Evolutionary conservation across 2,888 invertebrate species (phyloP), one percentile per base, ranked within the genome.

Genomic region (Papilio demoleus): DNA sequence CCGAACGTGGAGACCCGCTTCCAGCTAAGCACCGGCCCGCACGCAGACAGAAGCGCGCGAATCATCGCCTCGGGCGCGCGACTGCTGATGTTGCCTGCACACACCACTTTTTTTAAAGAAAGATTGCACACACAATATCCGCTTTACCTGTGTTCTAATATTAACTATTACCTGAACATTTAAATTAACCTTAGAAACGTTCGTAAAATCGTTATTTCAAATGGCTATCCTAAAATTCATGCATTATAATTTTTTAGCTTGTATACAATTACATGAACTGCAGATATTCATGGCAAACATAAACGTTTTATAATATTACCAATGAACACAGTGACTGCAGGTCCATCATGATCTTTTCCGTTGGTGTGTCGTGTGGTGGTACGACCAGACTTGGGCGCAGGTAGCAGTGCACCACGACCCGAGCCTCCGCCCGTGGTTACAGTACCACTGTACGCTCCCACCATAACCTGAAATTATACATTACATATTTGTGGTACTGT

Each of bases 1-100:
- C 99, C 99, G 90, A 99, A 99, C 1, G 97, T 98, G 85, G 98
- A 97, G 19, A 99, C 99, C 70, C 99, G 94, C 90, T 99, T 99
- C 99, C 99, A 99, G 78, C 96, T 97, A 14, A 97, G 94, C 62
- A 99, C 98, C 71, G 96, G 96, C 4, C 99, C 99, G 93, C 99
- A 99, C 66, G 98, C 96, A 81, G 96, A 95, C 65, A 99, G 93
- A 82, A 99, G 95, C 77, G 97, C 96, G 75, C 98, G 95, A 45
- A 99, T 96, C 96, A 99, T 97, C 11, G 96, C 95, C 88, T 99
- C 99, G 0, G 99, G 98, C 47, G 98, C 99, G 77, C 97, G 95
- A 77, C 98, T 97, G 81, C 98, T 97, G 69, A 99, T 99, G 87
- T 99, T 99, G 59, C 95, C 94, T 93, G 79, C 24, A 9, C 17